Base-by-base conservation (phyloP, 2,113 vertebrate genomes). In the Alectura lathami region DNA sequence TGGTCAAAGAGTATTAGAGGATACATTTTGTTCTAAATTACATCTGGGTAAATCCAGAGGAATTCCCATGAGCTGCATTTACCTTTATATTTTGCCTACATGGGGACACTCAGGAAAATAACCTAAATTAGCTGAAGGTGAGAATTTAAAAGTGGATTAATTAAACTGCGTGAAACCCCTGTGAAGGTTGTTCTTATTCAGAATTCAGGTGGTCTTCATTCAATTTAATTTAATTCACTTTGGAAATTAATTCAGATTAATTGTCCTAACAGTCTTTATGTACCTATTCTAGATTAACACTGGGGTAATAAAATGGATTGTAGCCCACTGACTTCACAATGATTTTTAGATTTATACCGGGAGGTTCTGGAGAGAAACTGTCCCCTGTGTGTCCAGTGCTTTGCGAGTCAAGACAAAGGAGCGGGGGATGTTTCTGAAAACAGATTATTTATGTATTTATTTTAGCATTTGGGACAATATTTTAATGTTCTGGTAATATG, bases 221-320 rank as follows among this genome's bases (percentile, higher is more conserved):
- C 94, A 94, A 94, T 96, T 95, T 96, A 96, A 95, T 95, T 96
- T 77, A 95, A 95, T 94, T 88, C 88, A 81, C 91, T 94, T 96
- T 92, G 88, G 83, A 96, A 95, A 96, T 95, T 92, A 95, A 95
- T 95, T 90, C 95, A 95, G 88, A 96, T 96, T 94, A 96, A 96
- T 96, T 93, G 94, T 90, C 92, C 92, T 92, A 93, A 60, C 56
- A 54, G 83, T 88, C 86, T 93, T 92, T 95, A 94, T 93, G 86
- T 92, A 96, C 86, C 64, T 90, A 74, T 67, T 86, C 95, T 81
- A 94, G 88, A 90, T 77, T 81, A 95, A 83, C 80, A 38, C 94
- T 67, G 86, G 80, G 64, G 68, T 94, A 93, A 90, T 95, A 92
- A 93, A 94, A 83, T 88, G 60, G 92, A 90, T 70, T n/a, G 73